These are phyloP conservation scores for Pyrrhopygopsis socrates DNA, from an alignment of 2,888 invertebrate species.

Conservation along the genomic window DNA sequence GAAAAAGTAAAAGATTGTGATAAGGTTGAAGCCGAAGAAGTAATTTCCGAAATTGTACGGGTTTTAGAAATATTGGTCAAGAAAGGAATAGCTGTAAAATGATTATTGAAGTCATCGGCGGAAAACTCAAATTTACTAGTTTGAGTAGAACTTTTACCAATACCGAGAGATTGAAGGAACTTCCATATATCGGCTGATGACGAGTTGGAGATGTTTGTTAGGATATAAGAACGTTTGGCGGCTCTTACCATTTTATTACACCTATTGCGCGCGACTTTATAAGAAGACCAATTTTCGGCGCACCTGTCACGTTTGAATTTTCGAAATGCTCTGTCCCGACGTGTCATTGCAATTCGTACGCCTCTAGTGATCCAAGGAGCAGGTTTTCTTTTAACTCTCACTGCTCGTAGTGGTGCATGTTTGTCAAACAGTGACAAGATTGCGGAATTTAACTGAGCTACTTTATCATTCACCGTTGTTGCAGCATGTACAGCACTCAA, in stretches of 20 bases:
- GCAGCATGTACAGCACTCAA: background rate
- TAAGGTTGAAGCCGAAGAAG: background rate
- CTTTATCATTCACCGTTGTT: background rate
- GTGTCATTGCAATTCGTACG: background rate
- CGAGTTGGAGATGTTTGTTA: background rate
- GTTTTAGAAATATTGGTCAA: too few relatives aligned
- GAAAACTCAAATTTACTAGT: background rate
- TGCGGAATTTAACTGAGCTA: background rate
- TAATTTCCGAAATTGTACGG: background rate
- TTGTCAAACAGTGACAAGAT: background rate
- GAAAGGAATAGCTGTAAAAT: background rate
- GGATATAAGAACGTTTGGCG: background rate
- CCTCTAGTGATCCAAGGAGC: background rate
- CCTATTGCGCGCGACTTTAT: background rate
- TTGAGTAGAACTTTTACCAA: background rate
- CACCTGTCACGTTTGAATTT: background rate
- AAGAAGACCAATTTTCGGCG: background rate
- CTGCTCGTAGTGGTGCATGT: background rate
- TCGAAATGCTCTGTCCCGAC: background rate
- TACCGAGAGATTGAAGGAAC: background rate
- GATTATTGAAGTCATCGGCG: background rate
- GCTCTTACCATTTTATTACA: background rate
- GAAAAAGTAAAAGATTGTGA: background rate
- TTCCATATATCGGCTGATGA: background rate
- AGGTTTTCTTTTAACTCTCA: background rate